Percentiles rank a stretch among this genome's conserved stretches.
phyloP scores from a whole-genome alignment of 2,797 vertebrate genomes.

The Amniataba percoides region DNA sequence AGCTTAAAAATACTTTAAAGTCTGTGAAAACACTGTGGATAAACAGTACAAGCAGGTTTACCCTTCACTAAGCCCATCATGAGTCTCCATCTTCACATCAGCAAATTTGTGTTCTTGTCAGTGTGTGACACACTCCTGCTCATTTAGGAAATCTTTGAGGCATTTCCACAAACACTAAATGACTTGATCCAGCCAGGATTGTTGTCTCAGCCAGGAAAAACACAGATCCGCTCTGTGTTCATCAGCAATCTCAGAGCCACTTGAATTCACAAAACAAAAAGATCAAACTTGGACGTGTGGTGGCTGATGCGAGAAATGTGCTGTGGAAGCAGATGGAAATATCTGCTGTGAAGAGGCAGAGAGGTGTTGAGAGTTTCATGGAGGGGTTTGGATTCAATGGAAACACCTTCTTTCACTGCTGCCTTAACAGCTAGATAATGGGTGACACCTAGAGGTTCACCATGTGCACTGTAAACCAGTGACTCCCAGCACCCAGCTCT shows the following conservation, averaged over 20 bases:
- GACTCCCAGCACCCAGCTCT: conserved; percentile 26
- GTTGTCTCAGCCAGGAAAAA: conserved; percentile 26
- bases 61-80: not conserved
- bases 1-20: not conserved
- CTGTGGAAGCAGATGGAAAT: conserved; percentile 38
- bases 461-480: conserved; percentile 52
- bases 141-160: not conserved
- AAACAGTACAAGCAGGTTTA: not conserved
- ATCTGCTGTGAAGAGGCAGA: conserved; percentile 24
- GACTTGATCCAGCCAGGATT: conserved; percentile 11
- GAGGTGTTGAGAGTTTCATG: not conserved
- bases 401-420: conserved; percentile 5
- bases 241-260: conserved; percentile 20
- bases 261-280: conserved; percentile 34
- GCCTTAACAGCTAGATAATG: conserved; percentile 53
- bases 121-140: not conserved
- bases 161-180: conserved; percentile 31
- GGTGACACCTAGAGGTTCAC: conserved; percentile 75
- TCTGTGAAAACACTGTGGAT: not conserved
- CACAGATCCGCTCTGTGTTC: conserved; percentile 1
- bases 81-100: not conserved
- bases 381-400: not conserved
- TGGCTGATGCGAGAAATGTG: conserved; percentile 37
- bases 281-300: conserved; percentile 9
- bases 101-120: conserved; percentile 15